Evolutionary conservation across 1,140 invertebrate species (phyloP).

Genomic region (Cydia amplana): DNA sequence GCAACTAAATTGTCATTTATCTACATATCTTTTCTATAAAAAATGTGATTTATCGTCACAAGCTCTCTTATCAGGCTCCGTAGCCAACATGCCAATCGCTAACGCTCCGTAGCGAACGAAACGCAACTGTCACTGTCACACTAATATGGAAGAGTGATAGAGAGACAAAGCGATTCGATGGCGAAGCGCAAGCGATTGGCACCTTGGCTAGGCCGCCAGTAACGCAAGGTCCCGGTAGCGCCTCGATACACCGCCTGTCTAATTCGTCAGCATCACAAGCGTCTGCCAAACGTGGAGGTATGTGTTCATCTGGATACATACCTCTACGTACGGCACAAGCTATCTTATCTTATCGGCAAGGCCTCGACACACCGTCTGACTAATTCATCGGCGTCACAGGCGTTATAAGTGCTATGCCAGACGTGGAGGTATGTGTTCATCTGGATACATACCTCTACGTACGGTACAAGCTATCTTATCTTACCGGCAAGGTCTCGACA

Average conservation of each 20-base stretch:
- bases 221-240: too few species aligned
- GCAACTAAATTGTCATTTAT: too few species aligned
- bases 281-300: constrained; percentile 78
- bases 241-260: constrained; percentile 64
- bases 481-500: constrained; percentile 70
- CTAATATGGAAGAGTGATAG: too few species aligned
- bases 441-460: constrained; percentile 45
- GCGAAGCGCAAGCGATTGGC: too few species aligned
- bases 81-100: too few species aligned
- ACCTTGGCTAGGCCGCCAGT: too few species aligned
- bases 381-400: constrained; percentile 75
- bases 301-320: constrained; percentile 79
- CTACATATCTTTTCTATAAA: too few species aligned
- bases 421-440: constrained; percentile 82
- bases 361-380: constrained; percentile 66
- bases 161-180: too few species aligned
- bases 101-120: too few species aligned
- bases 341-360: constrained; percentile 60
- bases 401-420: constrained; percentile 77
- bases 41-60: neutral
- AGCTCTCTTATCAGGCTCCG: neutral
- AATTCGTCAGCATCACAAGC: constrained; percentile 75
- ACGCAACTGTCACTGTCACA: too few species aligned
- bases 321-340: neutral
- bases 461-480: neutral